Evolutionary conservation across 2,888 invertebrate genomes (phyloP).

Genomic region (Gymnosoma rotundatum): DNA sequence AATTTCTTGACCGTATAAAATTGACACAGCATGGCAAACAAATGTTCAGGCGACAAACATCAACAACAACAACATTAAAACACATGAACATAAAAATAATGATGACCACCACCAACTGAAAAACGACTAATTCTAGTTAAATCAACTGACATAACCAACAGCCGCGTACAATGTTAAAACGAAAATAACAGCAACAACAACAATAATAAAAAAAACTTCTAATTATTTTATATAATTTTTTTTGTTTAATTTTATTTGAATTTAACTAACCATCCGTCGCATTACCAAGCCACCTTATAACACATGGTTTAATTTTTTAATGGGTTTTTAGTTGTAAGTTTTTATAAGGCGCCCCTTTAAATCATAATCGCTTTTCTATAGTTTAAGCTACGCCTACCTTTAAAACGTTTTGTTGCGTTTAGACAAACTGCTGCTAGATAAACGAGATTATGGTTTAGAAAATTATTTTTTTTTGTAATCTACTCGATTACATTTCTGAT

Average conservation of each 20-base stretch:
- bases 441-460: constrained; percentile 21
- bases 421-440: constrained; percentile 1
- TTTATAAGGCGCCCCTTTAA: constrained; percentile 39
- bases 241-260: constrained; percentile 44
- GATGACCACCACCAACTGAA: constrained; percentile 51
- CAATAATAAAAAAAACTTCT: constrained; percentile 1
- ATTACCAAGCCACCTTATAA: constrained; percentile 7
- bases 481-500: constrained; percentile 10
- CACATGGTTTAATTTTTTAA: constrained; percentile 31
- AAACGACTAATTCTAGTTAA: constrained; percentile 41
- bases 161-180: constrained; percentile 8
- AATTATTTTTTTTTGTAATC: neutral
- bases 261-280: constrained; percentile 38
- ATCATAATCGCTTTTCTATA: neutral
- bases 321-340: constrained; percentile 25
- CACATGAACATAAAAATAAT: constrained; percentile 44
- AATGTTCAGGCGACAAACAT: constrained; percentile 22
- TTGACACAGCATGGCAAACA: constrained; percentile 67
- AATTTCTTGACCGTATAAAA: constrained; percentile 66
- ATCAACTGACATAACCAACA: constrained; percentile 38
- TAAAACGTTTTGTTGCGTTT: constrained; percentile 3
- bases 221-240: constrained; percentile 32
- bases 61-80: neutral
- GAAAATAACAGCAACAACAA: neutral
- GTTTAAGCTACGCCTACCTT: constrained; percentile 42